A percentile compares a stretch with the other conserved stretches of the same genome.
Conservation (phyloP, 2,797 vertebrate species). For the Galagoides demidoff region DNA sequence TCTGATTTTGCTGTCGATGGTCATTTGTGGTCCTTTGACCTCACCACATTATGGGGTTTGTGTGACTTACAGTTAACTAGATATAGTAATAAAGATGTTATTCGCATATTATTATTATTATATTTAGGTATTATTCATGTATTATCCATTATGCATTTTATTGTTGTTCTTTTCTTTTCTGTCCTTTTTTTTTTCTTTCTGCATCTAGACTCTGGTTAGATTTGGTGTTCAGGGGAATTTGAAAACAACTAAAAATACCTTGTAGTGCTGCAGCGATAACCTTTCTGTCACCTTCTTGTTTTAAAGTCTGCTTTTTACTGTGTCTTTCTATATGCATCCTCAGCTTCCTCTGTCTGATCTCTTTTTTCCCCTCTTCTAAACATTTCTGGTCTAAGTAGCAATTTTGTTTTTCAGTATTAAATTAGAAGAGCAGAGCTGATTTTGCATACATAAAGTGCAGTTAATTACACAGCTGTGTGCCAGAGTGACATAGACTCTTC, state of each 20-base stretch:
- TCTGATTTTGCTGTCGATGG: background rate
- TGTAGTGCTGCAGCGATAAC: background rate
- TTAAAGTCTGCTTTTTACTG: background rate
- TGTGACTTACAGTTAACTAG: background rate
- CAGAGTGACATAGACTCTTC: background rate
- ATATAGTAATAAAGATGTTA: background rate
- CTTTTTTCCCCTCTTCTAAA: background rate
- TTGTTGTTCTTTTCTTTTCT: background rate
- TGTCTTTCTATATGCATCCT: background rate
- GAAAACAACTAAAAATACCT: background rate
- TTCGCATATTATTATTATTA: background rate
- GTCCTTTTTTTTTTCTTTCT: background rate
- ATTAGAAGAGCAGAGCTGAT: conserved; percentile 59
- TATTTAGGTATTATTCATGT: background rate
- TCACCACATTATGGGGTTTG: fast-evolving
- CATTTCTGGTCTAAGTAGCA: conserved; percentile 51
- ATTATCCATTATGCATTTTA: background rate
- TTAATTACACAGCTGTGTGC: conserved; percentile 63
- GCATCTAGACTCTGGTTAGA: background rate
- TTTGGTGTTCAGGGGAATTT: background rate
- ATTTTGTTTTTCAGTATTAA: conserved; percentile 56
- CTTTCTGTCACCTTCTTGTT: background rate
- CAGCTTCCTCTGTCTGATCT: background rate
- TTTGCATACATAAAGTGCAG: conserved; percentile 31
- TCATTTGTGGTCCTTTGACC: background rate